Evolutionary conservation across 1,140 invertebrate species (phyloP), one percentile per base, ranked within the genome.

Genomic region (Zaprionus vittiger): DNA sequence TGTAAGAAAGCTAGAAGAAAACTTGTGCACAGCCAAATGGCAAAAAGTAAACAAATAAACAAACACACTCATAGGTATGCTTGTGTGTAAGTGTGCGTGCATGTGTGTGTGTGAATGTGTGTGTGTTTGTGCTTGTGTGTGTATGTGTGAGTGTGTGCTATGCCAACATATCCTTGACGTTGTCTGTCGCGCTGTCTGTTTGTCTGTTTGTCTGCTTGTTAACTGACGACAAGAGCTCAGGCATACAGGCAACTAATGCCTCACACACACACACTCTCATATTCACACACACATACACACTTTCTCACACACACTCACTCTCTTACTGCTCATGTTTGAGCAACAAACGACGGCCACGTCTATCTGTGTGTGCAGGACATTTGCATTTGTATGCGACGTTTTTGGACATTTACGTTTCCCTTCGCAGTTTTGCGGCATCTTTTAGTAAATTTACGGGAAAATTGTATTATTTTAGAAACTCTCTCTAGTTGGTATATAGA

Each of bases 1-100:
- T 52, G 28, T 64, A 59, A 64, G 61, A 68, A 73, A 66, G 69
- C 49, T 44, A 11, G 17, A 66, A 63, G 73, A 72, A 71, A 77
- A 80, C 63, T 73, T 77, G 28, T 49, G 70, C 54, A 67, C 81
- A 85, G 67, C 66, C 75, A 85, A 85, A 85, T 85, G 82, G 82
- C 82, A 85, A 85, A 85, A 86, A 85, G 82, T 79, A 85, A 85
- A 85, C 82, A 85, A 85, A 85, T 86, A 85, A 85, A 85, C 79
- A 85, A 62, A 79, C 37, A 72, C 55, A 72, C 56, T 41, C 49
- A 66, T 47, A 66, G 41, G 26, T 54, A 26, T 20, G 17, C 31
- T 22, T 2, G 12, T 15, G 3, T 54, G 12, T 15, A 5, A 14
- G 15, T 56, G 15, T 59, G 17, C 3, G 6, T 22, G 56, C 17